Percentiles rank a stretch among this genome's conserved stretches.
Conservation (phyloP, 2,113 vertebrate species). For the Ameiurus melas region DNA sequence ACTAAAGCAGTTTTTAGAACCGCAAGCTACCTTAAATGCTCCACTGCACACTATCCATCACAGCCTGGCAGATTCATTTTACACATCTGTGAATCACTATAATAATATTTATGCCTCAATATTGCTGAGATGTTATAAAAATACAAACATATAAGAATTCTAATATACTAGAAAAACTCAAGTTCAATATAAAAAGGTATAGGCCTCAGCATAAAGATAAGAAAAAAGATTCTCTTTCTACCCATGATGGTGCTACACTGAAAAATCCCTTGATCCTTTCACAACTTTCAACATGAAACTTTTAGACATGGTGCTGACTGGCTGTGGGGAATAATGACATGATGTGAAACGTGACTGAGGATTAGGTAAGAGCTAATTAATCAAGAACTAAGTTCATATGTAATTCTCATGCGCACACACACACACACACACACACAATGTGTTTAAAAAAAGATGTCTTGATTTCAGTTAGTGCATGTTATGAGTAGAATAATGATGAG, state of each 20-base stretch:
- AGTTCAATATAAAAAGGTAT: neutral
- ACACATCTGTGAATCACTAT: constrained; percentile 40
- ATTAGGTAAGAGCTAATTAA: constrained; percentile 32
- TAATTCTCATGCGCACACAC: neutral
- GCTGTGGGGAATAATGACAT: constrained; percentile 36
- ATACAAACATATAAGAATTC: neutral
- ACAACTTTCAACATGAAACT: constrained; percentile 25
- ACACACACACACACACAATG: constrained; percentile 25
- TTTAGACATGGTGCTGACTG: constrained; percentile 33
- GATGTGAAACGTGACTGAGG: constrained; percentile 40
- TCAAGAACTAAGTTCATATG: constrained; percentile 42
- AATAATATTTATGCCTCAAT: constrained; percentile 35
- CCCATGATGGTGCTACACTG: neutral
- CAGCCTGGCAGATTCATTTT: constrained; percentile 43
- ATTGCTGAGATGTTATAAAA: constrained; percentile 6
- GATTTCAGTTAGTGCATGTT: constrained; percentile 48
- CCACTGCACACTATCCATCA: constrained; percentile 40
- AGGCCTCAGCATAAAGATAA: neutral
- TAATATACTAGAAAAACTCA: constrained; percentile 7
- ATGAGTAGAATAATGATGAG: constrained; percentile 51
- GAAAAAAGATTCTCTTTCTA: neutral
- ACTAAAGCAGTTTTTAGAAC: constrained; percentile 27
- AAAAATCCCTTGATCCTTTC: constrained; percentile 7
- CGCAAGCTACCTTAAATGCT: constrained; percentile 27
- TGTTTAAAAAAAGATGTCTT: constrained; percentile 20